Percentiles rank a stretch among this genome's conserved stretches.
phyloP scores from a whole-genome alignment of 2,888 invertebrate genomes.

The Choristoneura rosaceana region DNA sequence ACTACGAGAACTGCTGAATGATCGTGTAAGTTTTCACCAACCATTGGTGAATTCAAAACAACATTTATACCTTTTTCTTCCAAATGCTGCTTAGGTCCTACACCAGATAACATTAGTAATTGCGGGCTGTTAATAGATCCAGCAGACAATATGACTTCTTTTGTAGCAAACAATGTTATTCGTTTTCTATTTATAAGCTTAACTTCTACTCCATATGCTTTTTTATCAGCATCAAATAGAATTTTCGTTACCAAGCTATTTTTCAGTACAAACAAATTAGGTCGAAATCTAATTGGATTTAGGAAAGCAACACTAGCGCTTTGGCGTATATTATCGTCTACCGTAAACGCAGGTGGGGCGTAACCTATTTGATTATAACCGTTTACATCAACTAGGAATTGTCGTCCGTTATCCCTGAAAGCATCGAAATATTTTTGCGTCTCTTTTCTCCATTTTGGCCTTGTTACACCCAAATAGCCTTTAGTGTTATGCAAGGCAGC shows the following conservation, averaged over 20 bases:
- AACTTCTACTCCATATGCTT: conserved; percentile 57
- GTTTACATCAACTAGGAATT: conserved; percentile 55
- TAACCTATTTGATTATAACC: conserved; percentile 58
- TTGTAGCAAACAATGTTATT: conserved; percentile 49
- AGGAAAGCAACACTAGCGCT: conserved; percentile 56
- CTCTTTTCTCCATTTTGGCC: not conserved
- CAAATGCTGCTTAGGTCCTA: conserved; percentile 63
- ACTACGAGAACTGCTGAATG: conserved; percentile 57
- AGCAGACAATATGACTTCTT: conserved; percentile 66
- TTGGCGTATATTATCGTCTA: conserved; percentile 51
- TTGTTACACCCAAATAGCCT: conserved; percentile 56
- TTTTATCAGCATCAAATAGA: conserved; percentile 52
- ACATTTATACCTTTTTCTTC: conserved; percentile 54
- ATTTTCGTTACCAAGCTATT: conserved; percentile 59
- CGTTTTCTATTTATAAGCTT: conserved; percentile 48
- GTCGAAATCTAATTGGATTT: conserved; percentile 54
- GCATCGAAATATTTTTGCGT: conserved; percentile 51
- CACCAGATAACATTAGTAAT: conserved; percentile 67
- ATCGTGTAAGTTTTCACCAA: conserved; percentile 66
- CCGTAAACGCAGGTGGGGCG: conserved; percentile 51
- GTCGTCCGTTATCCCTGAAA: conserved; percentile 54
- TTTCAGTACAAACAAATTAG: conserved; percentile 62
- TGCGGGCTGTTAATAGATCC: conserved; percentile 65
- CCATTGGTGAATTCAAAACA: conserved; percentile 55
- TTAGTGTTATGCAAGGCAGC: conserved; percentile 37